These are phyloP conservation scores for Lycorma delicatula DNA, from an alignment of 1,140 invertebrate species.

Conservation along the genomic window DNA sequence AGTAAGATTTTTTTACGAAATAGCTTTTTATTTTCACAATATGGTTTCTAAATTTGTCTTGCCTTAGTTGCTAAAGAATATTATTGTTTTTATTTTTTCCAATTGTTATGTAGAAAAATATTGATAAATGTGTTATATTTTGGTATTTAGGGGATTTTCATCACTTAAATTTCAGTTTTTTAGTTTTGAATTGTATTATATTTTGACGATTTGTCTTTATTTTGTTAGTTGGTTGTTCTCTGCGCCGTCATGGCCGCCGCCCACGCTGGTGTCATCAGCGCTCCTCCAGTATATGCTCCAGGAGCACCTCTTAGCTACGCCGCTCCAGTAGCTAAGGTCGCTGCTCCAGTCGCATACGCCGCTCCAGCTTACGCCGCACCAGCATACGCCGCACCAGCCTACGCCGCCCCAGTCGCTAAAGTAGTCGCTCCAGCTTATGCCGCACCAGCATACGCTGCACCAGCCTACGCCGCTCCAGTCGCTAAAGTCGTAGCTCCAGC, in stretches of 20 bases:
- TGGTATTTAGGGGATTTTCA: no score
- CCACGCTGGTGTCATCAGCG: conserved; percentile 29
- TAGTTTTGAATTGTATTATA: no score
- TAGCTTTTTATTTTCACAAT: no score
- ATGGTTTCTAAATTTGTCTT: no score
- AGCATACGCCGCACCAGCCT: conserved; percentile 22
- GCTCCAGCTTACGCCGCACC: conserved; percentile 1
- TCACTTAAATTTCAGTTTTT: no score
- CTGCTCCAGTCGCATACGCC: conserved; percentile 15
- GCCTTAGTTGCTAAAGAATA: no score
- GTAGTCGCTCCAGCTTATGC: conserved; percentile 6
- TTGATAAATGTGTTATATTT: no score
- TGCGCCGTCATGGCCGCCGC: conserved; percentile 31
- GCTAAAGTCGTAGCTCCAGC: conserved; percentile 13
- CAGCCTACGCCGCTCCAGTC: conserved; percentile 16
- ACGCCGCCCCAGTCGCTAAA: conserved; percentile 22
- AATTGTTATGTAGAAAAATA: no score
- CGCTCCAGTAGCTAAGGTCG: conserved; percentile 10
- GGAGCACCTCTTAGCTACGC: conserved; percentile 22
- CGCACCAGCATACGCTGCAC: conserved; percentile 21
- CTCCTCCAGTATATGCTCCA: conserved; percentile 21
- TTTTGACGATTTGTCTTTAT: neutral
- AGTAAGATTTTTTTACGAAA: no score
- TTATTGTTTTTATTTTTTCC: no score
- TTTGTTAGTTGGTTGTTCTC: conserved; percentile 30